These are phyloP conservation scores for Notamacropus eugenii DNA, from an alignment of 2,797 vertebrate species.

Conservation along the genomic window DNA sequence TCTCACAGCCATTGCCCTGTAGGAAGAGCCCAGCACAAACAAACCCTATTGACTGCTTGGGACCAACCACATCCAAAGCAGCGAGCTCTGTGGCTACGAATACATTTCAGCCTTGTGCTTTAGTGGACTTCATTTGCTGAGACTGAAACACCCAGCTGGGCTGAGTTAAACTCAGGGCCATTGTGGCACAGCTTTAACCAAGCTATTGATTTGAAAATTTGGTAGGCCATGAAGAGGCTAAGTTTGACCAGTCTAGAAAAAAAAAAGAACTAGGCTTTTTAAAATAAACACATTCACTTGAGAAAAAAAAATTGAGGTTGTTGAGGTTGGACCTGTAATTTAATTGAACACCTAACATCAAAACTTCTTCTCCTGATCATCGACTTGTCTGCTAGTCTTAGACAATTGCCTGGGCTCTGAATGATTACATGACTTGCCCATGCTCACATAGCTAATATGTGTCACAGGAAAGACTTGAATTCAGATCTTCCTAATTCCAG, in stretches of 20 bases:
- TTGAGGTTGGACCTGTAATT: conserved; percentile 65
- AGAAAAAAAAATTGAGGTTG: conserved; percentile 59
- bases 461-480: not conserved
- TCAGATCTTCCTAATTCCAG: not conserved
- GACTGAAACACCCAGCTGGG: conserved; percentile 63
- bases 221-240: conserved; percentile 58
- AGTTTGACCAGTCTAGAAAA: conserved; percentile 63
- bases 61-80: conserved; percentile 37
- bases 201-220: conserved; percentile 75
- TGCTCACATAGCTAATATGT: not conserved
- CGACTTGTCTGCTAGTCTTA: not conserved
- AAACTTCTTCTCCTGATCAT: not conserved
- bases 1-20: not conserved
- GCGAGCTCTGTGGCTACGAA: conserved; percentile 16
- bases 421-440: not conserved
- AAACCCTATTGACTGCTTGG: not conserved
- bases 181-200: conserved; percentile 71
- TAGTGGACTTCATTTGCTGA: conserved; percentile 46
- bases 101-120: conserved; percentile 58
- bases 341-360: not conserved
- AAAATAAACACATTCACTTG: conserved; percentile 74
- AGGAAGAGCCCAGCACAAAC: not conserved
- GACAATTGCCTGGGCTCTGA: not conserved
- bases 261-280: conserved; percentile 64
- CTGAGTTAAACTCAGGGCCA: conserved; percentile 47